Conservation (phyloP, 2,113 vertebrate genomes). For the Megaceryle maxima region DNA sequence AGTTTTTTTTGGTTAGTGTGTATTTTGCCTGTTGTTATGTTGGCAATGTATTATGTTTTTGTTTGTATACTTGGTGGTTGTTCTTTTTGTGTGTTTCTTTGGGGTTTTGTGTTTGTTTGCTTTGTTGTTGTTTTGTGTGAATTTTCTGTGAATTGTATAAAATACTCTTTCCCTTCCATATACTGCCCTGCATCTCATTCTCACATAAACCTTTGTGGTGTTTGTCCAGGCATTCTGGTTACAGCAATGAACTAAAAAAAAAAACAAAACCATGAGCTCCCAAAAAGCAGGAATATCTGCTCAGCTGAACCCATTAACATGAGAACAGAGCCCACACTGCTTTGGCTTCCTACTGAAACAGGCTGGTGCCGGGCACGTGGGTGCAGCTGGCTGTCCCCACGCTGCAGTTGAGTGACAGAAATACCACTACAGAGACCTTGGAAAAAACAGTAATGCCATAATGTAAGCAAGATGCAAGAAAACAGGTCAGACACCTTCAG, state of each 20-base stretch:
- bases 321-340: background rate
- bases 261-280: background rate
- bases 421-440: background rate
- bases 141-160: background rate
- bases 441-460: background rate
- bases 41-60: no score
- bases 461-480: accelerated
- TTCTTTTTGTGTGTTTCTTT: no score
- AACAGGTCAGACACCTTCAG: background rate
- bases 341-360: background rate
- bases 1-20: no score
- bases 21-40: no score
- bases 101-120: no score
- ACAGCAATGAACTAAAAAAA: background rate
- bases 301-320: background rate
- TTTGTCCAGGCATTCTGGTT: background rate
- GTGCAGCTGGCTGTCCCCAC: background rate
- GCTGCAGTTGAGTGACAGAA: background rate
- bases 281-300: background rate
- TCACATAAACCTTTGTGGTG: background rate
- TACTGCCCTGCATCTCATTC: background rate
- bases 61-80: no score
- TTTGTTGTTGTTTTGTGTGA: no score
- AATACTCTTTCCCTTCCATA: background rate
- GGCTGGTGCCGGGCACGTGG: background rate